Base-by-base conservation (phyloP, 2,797 vertebrate species). In the Pipistrellus pygmaeus region DNA sequence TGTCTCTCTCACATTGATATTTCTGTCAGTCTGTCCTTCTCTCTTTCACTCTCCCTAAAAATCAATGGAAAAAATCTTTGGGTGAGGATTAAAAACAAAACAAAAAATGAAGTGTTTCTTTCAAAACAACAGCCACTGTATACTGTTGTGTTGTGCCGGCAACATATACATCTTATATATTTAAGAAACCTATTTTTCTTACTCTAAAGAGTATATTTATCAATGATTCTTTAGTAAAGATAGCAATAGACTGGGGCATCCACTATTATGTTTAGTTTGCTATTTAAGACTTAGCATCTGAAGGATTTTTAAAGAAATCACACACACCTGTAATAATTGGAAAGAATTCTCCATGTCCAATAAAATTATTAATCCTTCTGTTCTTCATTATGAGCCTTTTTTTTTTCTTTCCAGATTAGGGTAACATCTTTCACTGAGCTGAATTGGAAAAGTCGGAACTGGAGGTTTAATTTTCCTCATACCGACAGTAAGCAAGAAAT, bases 241-340 rank as follows among this genome's bases (percentile, higher is more conserved):
- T 64, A 85, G 21, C 18, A 76, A 30, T 55, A 73, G 14, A 68
- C 41, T 48, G n/a, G 27, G 9, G 3, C 85, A 66, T 15, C 35
- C 27, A 48, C n/a, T 75, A 32, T 68, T 69, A 38, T 76, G 23
- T 55, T 84, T 66, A 75, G 68, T 87, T 90, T 85, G 46, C 53
- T 93, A 69, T 85, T 85, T 86, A 87, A 75, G 5, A 41, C 66
- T 93, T 88, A 55, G 25, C 64, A 77, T 55, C 38, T 23, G 77
- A 91, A 38, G 48, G 14, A 85, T 94, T 85, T 21, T 85, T 89
- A 91, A 92, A 83, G 57, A 38, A 85, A 88, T 44, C 20, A 3
- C 12, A 32, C 4, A 12, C 13, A 91, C 3, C 35, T 84, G 17
- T 73, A 72, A 64, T 76, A 62, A 73, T 55, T 55, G 82, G 30